Percentiles rank a stretch among this genome's conserved stretches.
These are phyloP conservation scores for Aphelenchoides bicaudatus DNA, from an alignment of 2,888 invertebrate genomes.

Conservation along the genomic window DNA sequence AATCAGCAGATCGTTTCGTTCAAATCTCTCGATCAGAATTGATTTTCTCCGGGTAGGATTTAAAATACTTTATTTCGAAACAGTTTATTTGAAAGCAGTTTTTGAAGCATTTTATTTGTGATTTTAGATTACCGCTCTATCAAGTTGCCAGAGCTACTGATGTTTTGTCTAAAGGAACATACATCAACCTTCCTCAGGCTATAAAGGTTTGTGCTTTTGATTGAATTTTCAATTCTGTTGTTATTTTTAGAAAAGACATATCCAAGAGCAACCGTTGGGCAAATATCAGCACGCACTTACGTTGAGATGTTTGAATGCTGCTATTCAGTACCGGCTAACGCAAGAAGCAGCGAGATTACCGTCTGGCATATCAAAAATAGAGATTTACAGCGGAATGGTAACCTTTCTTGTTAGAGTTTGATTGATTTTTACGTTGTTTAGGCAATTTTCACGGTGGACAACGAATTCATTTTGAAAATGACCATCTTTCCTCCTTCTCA, in stretches of 20 bases:
- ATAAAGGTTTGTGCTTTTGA: conserved; percentile 68
- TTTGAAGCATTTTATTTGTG: too few species aligned
- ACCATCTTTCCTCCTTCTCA: background rate
- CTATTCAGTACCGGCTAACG: conserved; percentile 75
- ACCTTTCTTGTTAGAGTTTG: conserved; percentile 3
- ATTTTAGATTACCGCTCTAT: conserved; percentile 78
- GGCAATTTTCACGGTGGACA: conserved; percentile 50
- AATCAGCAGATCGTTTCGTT: conserved; percentile 89
- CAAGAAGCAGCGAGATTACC: conserved; percentile 84
- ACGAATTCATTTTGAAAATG: conserved; percentile 56
- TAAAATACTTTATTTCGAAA: too few species aligned
- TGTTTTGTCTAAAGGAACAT: conserved; percentile 91
- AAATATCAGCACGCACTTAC: conserved; percentile 79
- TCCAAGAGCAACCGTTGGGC: conserved; percentile 88
- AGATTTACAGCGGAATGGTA: conserved; percentile 57
- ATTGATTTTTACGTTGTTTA: conserved; percentile 24
- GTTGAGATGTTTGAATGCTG: conserved; percentile 74
- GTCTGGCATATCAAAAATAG: conserved; percentile 80
- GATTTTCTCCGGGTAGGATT: conserved; percentile 75
- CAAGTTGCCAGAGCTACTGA: conserved; percentile 97
- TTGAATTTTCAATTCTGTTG: background rate
- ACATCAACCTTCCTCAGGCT: conserved; percentile 82
- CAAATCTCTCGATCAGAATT: conserved; percentile 91
- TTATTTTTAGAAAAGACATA: conserved; percentile 73
- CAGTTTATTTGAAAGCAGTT: too few species aligned